Conservation (phyloP, 2,113 vertebrate species). For the Sinocyclocheilus grahami region DNA sequence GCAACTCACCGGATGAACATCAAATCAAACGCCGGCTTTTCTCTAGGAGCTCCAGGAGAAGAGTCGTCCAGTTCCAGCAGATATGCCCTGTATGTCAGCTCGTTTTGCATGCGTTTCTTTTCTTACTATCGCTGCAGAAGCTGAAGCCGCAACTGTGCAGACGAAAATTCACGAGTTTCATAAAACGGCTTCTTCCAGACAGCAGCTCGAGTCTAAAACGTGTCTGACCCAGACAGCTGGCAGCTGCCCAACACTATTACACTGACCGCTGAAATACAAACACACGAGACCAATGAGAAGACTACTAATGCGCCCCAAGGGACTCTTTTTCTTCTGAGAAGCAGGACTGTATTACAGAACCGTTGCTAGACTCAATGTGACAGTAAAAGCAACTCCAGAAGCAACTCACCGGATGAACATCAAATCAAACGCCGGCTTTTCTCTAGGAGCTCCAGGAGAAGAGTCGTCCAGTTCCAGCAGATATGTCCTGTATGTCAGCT, state of each 20-base stretch:
- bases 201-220: conserved; percentile 89
- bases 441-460: not conserved
- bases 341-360: not conserved
- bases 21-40: conserved; percentile 3
- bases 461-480: not conserved
- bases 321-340: not conserved
- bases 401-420: conserved; percentile 26
- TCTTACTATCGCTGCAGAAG: conserved; percentile 7
- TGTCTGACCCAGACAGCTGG: conserved; percentile 96
- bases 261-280: conserved; percentile 87
- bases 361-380: not conserved
- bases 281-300: conserved; percentile 12
- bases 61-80: not conserved
- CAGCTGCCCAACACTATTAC: conserved; percentile 85
- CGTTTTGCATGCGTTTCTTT: conserved; percentile 1
- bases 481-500: not conserved
- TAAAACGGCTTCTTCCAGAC: conserved; percentile 87
- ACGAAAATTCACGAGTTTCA: conserved; percentile 40
- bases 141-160: conserved; percentile 12
- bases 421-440: conserved; percentile 3
- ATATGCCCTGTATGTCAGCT: not conserved
- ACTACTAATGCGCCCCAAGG: not conserved
- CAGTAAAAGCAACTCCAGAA: not conserved
- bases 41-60: not conserved
- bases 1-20: conserved; percentile 26